Evolutionary conservation across 2,797 vertebrate species (phyloP).

Genomic region (Bradypodion ventrale): DNA sequence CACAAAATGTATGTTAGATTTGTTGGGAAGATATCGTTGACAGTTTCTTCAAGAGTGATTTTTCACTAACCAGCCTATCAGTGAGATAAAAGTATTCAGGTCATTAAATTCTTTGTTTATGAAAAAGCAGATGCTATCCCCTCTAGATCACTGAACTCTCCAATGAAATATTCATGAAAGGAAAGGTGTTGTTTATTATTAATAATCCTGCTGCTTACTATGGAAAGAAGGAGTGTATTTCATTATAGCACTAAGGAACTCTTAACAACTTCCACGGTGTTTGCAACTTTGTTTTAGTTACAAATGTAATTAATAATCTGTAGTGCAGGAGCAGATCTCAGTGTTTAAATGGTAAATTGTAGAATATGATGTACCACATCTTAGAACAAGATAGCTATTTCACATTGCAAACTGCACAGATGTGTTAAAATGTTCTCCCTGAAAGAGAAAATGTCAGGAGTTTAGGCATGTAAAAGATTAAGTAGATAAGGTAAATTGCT

Average conservation of each 20-base stretch:
- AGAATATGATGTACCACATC: not conserved
- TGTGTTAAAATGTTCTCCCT: not conserved
- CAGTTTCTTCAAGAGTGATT: constrained; percentile 10
- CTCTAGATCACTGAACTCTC: constrained; percentile 30
- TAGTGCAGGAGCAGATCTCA: not conserved
- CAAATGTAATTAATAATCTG: constrained; percentile 4
- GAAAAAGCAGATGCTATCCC: constrained; percentile 41
- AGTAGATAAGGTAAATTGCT: not conserved
- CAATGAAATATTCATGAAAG: constrained; percentile 38
- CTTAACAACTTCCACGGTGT: constrained; percentile 17
- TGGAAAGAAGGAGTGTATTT: constrained; percentile 43
- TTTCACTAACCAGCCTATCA: constrained; percentile 23
- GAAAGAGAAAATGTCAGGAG: not conserved
- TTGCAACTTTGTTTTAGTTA: constrained; percentile 10
- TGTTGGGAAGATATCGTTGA: not conserved
- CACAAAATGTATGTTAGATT: not conserved
- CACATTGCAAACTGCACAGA: not conserved
- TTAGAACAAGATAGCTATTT: constrained; percentile 23
- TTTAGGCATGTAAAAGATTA: not conserved
- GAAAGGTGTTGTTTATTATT: not conserved
- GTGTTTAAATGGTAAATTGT: not conserved
- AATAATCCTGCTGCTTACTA: constrained; percentile 28
- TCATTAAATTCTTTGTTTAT: constrained; percentile 43
- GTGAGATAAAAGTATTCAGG: constrained; percentile 35
- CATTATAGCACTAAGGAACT: not conserved